Conservation (phyloP, 35 echinoderm and acorn worm species). For the Strongylocentrotus purpuratus region DNA sequence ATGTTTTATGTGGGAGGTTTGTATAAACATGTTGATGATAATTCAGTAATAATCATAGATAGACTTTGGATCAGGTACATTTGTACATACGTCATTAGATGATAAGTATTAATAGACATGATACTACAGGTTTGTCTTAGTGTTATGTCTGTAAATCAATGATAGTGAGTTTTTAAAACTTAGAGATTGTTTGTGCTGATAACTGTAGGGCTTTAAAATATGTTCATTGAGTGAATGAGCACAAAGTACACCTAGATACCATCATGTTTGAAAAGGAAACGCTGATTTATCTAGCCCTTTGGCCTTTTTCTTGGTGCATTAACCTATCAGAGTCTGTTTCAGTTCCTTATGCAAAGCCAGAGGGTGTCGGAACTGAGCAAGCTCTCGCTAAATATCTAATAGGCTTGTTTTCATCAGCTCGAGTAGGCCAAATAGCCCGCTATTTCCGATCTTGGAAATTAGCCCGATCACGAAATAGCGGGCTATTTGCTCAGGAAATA, state of each 20-base stretch:
- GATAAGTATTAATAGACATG: no score
- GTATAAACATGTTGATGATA: not conserved
- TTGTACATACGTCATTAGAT: no score
- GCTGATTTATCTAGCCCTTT: not conserved
- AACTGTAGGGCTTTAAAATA: not conserved
- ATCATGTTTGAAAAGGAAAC: not conserved
- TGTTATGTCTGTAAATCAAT: no score
- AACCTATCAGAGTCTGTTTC: not conserved
- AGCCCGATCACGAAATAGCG: no score
- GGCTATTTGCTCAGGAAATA: no score
- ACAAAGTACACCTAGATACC: not conserved
- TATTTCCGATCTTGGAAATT: no score
- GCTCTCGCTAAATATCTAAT: not conserved
- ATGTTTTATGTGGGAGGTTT: not conserved
- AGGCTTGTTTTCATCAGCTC: no score
- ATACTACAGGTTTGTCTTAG: no score
- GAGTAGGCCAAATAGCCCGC: no score
- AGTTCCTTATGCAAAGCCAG: not conserved
- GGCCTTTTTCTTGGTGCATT: not conserved
- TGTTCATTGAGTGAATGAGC: not conserved
- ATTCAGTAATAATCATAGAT: no score
- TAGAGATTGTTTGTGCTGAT: not conserved
- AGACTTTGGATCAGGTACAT: no score
- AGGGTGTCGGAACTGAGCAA: not conserved
- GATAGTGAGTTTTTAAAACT: no score